Evolutionary conservation across 2,113 vertebrate species (phyloP), one percentile per base, ranked within the genome.

Genomic region (Prolemur simus): DNA sequence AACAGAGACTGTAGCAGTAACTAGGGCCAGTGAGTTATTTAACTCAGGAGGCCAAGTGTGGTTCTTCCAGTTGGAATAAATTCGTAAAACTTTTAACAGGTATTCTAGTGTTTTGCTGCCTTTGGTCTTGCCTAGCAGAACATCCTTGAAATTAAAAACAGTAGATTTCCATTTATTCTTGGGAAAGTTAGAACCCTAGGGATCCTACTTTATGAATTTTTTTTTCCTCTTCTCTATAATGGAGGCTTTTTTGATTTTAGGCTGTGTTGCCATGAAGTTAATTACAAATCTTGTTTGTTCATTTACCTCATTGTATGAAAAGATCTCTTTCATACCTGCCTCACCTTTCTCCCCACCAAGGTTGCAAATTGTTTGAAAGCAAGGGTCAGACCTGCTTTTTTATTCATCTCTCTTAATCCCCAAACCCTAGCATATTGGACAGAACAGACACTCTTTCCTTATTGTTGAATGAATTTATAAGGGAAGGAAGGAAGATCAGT

Each of bases 161-260:
- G 76, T 85, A 81, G 25, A 82, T 93, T 96, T 97, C 45, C 49
- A 76, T 91, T 94, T 91, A 54, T 87, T 71, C 66, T 27, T 91
- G 80, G 66, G 89, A 52, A 90, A 47, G 39, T 81, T 60, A 82
- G 85, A 91, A 42, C 47, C 76, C 71, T 23, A 25, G 49, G 56
- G 52, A 49, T 82, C 34, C 15, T 9, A 23, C 18, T 87, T 47
- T 13, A 85, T 63, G 49, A 69, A n/a, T 56, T 82, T 45, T 12
- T 52, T 34, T 47, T 15, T 82, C 21, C 18, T 11, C 12, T 32
- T 32, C 8, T 39, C n/a, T 66, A 2, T 15, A 45, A 68, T 23
- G 37, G 60, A 82, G 8, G 0, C 23, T 78, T 85, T 81, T 37
- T n/a, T 68, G 58, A 80, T 15, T 87, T 81, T 71, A 86, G 47